These are phyloP conservation scores for Idaea dimidiata DNA, from an alignment of 2,888 invertebrate species.

Conservation along the genomic window DNA sequence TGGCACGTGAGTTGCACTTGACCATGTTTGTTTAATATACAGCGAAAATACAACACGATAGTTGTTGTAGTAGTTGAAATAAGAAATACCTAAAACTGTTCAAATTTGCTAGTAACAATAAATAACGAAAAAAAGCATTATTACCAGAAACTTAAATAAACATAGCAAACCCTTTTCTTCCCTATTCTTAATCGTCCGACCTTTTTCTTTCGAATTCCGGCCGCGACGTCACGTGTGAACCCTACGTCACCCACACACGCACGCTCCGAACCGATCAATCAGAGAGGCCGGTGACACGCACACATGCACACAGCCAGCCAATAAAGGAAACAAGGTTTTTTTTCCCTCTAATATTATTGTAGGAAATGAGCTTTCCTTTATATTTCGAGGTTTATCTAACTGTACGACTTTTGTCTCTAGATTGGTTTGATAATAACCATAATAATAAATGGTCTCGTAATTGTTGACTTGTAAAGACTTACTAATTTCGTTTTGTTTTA, in stretches of 20 bases:
- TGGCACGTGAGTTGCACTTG: too few species aligned
- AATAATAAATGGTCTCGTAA: neutral
- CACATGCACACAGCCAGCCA: constrained; percentile 12
- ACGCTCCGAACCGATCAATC: constrained; percentile 42
- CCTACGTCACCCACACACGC: constrained; percentile 41
- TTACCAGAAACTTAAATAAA: too few species aligned
- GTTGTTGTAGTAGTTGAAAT: too few species aligned
- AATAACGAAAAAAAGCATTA: too few species aligned
- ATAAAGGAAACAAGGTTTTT: neutral
- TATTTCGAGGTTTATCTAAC: neutral
- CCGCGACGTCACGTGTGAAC: constrained; percentile 33
- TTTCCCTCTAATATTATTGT: neutral
- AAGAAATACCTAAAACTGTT: too few species aligned
- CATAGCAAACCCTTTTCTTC: too few species aligned
- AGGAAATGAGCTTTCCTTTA: neutral
- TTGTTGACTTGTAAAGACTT: neutral
- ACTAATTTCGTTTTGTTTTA: neutral
- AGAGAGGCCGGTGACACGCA: constrained; percentile 31
- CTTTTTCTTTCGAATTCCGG: neutral
- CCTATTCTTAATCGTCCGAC: neutral
- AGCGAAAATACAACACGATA: too few species aligned
- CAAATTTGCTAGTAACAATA: too few species aligned
- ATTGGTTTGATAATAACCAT: neutral
- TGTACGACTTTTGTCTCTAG: neutral
- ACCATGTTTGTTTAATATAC: too few species aligned